phyloP scores from a whole-genome alignment of 2,113 vertebrate species.

The Sylvilagus bachmani region DNA sequence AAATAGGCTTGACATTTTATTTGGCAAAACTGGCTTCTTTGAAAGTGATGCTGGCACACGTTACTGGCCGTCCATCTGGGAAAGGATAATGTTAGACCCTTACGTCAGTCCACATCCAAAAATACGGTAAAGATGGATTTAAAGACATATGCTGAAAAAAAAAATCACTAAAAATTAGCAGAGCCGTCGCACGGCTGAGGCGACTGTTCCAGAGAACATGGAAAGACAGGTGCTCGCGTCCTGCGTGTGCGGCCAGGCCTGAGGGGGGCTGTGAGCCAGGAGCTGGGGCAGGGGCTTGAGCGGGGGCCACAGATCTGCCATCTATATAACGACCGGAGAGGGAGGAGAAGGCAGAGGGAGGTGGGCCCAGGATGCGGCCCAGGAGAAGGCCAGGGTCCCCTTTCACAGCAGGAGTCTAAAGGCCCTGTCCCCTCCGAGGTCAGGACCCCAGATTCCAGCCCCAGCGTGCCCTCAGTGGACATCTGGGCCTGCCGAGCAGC shows the following conservation, averaged over 20 bases:
- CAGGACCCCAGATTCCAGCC: too few species aligned
- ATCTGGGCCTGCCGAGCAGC: too few species aligned
- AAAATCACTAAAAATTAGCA: background rate
- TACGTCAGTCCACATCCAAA: background rate
- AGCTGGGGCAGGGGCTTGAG: too few species aligned
- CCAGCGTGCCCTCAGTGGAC: too few species aligned
- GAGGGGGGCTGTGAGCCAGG: background rate
- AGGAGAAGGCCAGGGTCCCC: background rate
- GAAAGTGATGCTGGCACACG: background rate
- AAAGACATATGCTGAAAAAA: background rate
- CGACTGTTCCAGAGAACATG: background rate
- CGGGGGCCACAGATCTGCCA: too few species aligned
- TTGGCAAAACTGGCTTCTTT: background rate
- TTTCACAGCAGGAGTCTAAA: background rate
- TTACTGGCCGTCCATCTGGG: background rate
- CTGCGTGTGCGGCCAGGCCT: accelerated
- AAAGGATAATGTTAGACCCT: background rate
- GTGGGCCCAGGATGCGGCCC: accelerated
- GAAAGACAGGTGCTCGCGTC: background rate
- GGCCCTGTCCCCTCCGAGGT: too few species aligned
- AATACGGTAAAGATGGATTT: background rate
- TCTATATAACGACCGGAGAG: too few species aligned
- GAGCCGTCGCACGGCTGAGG: background rate
- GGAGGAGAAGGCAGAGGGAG: background rate
- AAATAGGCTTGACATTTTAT: background rate